phyloP scores from a whole-genome alignment of 2,888 invertebrate species.

The Phaedon cochleariae region DNA sequence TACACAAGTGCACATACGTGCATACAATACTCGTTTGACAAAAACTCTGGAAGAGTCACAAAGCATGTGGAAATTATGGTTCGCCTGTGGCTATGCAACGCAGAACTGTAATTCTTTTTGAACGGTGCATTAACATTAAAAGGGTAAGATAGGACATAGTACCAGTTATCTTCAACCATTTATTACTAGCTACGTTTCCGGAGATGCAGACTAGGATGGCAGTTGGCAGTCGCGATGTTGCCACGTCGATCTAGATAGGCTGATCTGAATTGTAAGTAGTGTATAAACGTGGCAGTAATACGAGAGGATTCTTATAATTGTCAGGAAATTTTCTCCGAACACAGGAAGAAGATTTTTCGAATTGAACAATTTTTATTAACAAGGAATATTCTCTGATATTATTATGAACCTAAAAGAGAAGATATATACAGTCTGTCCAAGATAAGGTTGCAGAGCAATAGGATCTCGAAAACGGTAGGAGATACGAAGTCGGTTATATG shows the following conservation, averaged over 20 bases:
- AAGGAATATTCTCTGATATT: too few species aligned
- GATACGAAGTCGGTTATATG: too few species aligned
- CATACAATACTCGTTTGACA: too few species aligned
- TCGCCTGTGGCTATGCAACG: conserved; percentile 3
- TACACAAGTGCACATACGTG: too few species aligned
- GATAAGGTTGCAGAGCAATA: too few species aligned
- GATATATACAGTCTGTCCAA: too few species aligned
- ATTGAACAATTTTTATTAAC: too few species aligned
- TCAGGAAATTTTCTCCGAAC: not conserved
- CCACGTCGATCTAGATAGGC: not conserved
- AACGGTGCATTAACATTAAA: conserved; percentile 23
- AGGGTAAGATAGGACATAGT: conserved; percentile 26
- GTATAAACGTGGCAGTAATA: not conserved
- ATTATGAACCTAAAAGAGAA: too few species aligned
- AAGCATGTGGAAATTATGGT: not conserved
- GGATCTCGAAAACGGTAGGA: too few species aligned
- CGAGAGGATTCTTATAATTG: not conserved
- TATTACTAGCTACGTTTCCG: conserved; percentile 23
- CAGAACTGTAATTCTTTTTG: conserved; percentile 24
- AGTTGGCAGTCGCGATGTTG: not conserved
- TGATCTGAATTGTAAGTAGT: not conserved
- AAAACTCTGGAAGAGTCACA: too few species aligned
- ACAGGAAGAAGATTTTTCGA: too few species aligned
- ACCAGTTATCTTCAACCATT: conserved; percentile 31
- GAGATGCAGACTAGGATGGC: conserved; percentile 12